phyloP scores from a whole-genome alignment of 2,888 invertebrate genomes.

The Euzetes globulus region DNA sequence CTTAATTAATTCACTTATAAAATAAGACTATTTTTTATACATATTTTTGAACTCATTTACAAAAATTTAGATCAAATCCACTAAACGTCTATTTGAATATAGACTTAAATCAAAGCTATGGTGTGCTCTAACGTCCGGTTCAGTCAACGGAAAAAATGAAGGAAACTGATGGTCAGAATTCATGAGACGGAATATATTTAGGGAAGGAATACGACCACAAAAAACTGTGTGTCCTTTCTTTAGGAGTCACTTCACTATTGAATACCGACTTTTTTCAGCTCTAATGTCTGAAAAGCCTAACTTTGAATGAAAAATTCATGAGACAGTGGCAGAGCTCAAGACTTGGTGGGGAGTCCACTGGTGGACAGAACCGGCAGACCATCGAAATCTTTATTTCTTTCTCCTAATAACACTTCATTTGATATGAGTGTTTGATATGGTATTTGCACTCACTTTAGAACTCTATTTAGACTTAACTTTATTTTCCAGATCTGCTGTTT shows the following conservation, averaged over 20 bases:
- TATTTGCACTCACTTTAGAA: not conserved
- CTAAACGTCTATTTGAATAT: no score
- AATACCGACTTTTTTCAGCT: not conserved
- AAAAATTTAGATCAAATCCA: no score
- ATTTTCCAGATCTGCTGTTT: not conserved
- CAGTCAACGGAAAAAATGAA: not conserved
- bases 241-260: not conserved
- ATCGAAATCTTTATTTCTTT: not conserved
- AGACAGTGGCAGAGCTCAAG: not conserved
- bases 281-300: not conserved
- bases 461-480: not conserved
- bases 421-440: slow-evolving; percentile 6
- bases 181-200: not conserved
- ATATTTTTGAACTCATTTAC: no score
- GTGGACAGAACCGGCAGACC: not conserved
- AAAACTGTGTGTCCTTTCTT: slow-evolving; percentile 8
- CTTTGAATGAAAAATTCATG: slow-evolving; percentile 25
- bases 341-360: slow-evolving; percentile 10
- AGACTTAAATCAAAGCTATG: not conserved
- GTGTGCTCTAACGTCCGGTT: not conserved
- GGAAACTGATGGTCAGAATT: slow-evolving; percentile 21
- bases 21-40: no score
- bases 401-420: slow-evolving; percentile 18
- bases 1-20: no score
- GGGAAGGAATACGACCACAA: not conserved